Evolutionary conservation across 2,888 invertebrate species (phyloP).

Genomic region (Zaprionus bogoriensis): DNA sequence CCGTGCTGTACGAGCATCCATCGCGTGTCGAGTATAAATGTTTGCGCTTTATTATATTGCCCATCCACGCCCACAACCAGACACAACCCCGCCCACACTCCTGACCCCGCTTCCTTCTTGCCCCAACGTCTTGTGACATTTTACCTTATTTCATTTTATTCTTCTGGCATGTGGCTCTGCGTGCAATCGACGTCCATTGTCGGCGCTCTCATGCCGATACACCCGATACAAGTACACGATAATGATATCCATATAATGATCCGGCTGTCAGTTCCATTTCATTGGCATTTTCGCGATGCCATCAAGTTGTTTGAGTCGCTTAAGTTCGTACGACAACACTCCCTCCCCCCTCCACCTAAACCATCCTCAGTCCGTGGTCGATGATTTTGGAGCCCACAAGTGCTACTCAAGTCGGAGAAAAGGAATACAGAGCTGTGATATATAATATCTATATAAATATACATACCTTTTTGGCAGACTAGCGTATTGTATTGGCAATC

Average conservation of each 20-base stretch:
- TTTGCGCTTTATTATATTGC: constrained; percentile 77
- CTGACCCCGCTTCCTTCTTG: neutral
- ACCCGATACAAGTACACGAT: constrained; percentile 73
- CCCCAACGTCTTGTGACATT: constrained; percentile 70
- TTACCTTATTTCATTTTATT: constrained; percentile 45
- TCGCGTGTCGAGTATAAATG: constrained; percentile 76
- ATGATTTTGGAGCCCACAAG: neutral
- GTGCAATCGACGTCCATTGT: constrained; percentile 51
- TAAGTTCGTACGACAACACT: neutral
- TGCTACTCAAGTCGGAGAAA: neutral
- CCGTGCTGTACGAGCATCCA: constrained; percentile 21
- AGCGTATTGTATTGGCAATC: neutral
- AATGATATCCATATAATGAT: constrained; percentile 81
- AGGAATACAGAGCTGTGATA: neutral
- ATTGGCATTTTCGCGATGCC: constrained; percentile 39
- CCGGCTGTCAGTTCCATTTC: constrained; percentile 78
- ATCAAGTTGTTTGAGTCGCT: constrained; percentile 5
- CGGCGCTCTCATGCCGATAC: constrained; percentile 53
- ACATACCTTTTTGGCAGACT: neutral
- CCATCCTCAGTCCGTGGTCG: neutral
- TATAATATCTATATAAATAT: constrained; percentile 1
- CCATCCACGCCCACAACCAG: constrained; percentile 53
- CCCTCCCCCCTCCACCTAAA: neutral
- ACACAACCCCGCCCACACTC: constrained; percentile 8
- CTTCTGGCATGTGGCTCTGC: constrained; percentile 21